phyloP scores from a whole-genome alignment of 2,888 invertebrate genomes.

The Eurois occulta region DNA sequence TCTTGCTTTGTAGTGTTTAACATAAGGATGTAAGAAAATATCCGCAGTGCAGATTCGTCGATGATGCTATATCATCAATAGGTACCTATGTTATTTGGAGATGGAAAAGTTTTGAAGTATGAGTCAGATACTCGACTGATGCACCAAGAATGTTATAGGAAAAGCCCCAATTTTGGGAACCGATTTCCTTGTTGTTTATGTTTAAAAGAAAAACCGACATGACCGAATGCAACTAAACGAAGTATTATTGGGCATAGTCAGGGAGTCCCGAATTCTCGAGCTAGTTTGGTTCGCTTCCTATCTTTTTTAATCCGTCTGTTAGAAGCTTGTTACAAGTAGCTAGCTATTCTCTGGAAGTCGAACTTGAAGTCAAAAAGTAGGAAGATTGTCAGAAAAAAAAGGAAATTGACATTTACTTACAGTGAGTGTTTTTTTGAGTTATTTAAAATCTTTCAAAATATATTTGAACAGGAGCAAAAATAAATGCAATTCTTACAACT shows the following conservation, averaged over 20 bases:
- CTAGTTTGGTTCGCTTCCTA: neutral
- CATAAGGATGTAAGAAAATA: constrained; percentile 43
- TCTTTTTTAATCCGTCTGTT: neutral
- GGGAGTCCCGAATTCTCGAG: neutral
- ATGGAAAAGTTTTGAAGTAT: constrained; percentile 36
- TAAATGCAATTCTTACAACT: neutral
- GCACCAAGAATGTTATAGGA: neutral
- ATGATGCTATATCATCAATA: constrained; percentile 35
- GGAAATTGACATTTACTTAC: neutral
- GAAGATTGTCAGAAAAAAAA: neutral
- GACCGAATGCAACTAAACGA: neutral
- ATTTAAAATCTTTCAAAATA: neutral
- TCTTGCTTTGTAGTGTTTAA: constrained; percentile 8
- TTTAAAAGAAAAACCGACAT: neutral
- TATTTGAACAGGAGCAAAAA: neutral
- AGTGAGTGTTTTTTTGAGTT: neutral
- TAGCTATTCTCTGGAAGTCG: neutral
- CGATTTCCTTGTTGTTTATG: neutral
- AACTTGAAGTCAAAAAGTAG: neutral
- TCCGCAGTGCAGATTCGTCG: constrained; percentile 42
- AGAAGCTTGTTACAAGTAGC: neutral
- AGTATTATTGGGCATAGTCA: neutral
- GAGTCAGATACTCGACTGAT: constrained; percentile 11
- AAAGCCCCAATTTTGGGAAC: neutral
- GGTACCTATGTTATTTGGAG: constrained; percentile 33